A percentile compares a stretch with the other conserved stretches of the same genome.
Evolutionary conservation across 2,888 invertebrate genomes (phyloP).

Genomic region (Colletes collaris): DNA sequence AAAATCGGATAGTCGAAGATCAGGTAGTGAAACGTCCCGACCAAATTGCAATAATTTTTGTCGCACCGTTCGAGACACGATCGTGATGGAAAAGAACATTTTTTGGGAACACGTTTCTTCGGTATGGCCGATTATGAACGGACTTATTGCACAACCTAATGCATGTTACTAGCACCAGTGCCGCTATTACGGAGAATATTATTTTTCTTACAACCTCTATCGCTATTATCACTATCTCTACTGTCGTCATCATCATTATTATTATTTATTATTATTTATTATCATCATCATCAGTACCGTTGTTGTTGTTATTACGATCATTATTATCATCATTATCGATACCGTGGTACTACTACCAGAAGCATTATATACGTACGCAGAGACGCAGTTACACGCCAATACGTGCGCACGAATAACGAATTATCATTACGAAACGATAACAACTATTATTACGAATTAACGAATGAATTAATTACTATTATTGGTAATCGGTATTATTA

Average conservation of each 20-base stretch:
- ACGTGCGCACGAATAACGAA: constrained; percentile 60
- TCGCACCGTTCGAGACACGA: no score
- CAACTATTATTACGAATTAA: constrained; percentile 22
- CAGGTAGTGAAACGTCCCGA: no score
- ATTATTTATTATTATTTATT: constrained; percentile 10
- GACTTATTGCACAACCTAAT: background rate
- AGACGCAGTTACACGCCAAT: background rate
- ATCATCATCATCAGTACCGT: constrained; percentile 1
- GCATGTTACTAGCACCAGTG: background rate
- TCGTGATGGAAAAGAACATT: no score
- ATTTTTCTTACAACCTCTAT: background rate
- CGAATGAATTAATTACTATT: constrained; percentile 27
- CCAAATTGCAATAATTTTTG: no score
- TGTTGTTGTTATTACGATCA: constrained; percentile 9
- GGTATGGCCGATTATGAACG: no score
- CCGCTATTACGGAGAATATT: constrained; percentile 4
- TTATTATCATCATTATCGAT: constrained; percentile 17
- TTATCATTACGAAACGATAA: constrained; percentile 19
- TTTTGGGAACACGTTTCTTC: no score
- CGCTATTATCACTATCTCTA: background rate
- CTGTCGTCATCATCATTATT: background rate
- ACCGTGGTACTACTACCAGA: background rate
- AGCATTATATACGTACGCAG: background rate
- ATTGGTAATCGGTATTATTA: constrained; percentile 72
- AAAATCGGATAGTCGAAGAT: no score